Evolutionary conservation across 2,888 invertebrate species (phyloP).

Genomic region (Ctenicera cuprea): DNA sequence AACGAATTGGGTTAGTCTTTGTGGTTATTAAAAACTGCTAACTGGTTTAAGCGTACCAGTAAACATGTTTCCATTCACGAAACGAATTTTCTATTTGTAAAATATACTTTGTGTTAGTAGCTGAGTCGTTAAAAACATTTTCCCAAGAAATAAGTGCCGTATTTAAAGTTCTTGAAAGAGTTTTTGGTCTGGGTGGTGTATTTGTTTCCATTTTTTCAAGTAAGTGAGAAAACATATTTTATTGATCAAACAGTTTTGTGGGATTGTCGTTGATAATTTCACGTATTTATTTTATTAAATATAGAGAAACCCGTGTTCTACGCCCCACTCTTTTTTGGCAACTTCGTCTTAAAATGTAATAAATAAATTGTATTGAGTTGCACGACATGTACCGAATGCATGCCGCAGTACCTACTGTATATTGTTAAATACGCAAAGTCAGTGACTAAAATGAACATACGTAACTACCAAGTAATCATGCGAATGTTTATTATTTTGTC

Average conservation of each 20-base stretch:
- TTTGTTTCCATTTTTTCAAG: conserved; percentile 47
- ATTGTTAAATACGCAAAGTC: too few species aligned
- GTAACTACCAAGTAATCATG: too few species aligned
- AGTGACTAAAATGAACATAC: too few species aligned
- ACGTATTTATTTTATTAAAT: too few species aligned
- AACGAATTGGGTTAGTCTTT: conserved; percentile 52
- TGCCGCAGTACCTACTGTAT: too few species aligned
- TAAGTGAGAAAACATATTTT: background rate
- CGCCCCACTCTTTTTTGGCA: too few species aligned
- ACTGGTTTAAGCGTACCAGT: conserved; percentile 58
- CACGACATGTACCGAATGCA: too few species aligned
- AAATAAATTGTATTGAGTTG: too few species aligned
- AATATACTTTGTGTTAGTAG: conserved; percentile 42
- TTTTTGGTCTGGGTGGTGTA: conserved; percentile 52
- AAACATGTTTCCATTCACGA: conserved; percentile 63
- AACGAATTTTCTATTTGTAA: conserved; percentile 60
- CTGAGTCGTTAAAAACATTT: conserved; percentile 50
- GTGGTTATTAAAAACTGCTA: conserved; percentile 6
- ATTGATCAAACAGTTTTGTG: conserved; percentile 56
- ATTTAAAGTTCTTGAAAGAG: conserved; percentile 53
- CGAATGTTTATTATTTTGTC: too few species aligned
- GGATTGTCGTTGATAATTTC: too few species aligned
- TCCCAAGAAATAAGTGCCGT: conserved; percentile 60
- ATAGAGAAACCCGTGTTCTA: too few species aligned
- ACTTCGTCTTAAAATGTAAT: too few species aligned